Evolutionary conservation across 2,888 invertebrate genomes (phyloP).

Genomic region (Andrena marginata): DNA sequence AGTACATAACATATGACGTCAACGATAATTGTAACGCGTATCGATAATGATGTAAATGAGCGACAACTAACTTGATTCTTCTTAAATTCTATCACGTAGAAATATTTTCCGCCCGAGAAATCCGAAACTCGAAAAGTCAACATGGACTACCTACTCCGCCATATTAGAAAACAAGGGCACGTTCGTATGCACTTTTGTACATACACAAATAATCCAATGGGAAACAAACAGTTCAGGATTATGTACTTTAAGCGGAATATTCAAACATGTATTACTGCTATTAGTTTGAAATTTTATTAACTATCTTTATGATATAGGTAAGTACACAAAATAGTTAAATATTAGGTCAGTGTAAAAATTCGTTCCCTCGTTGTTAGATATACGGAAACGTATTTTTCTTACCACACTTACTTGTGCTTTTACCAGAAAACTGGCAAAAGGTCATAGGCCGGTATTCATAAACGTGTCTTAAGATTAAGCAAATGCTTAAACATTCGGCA

Average conservation of each 20-base stretch:
- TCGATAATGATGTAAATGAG: constrained; percentile 28
- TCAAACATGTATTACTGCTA: not conserved
- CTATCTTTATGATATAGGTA: not conserved
- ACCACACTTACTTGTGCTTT: too few species aligned
- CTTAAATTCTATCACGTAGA: constrained; percentile 32
- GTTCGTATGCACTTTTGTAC: not conserved
- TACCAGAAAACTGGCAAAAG: too few species aligned
- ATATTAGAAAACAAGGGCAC: constrained; percentile 54
- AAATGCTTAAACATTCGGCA: too few species aligned
- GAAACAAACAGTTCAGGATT: not conserved
- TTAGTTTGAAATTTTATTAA: not conserved
- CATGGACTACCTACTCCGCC: constrained; percentile 55
- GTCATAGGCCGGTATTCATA: too few species aligned
- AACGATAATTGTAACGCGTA: constrained; percentile 29
- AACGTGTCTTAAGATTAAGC: too few species aligned
- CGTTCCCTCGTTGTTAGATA: too few species aligned
- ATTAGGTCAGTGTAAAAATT: too few species aligned
- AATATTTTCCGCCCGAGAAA: constrained; percentile 36
- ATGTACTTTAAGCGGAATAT: not conserved
- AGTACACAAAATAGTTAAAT: too few species aligned
- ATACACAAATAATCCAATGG: not conserved
- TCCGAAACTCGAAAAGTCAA: constrained; percentile 44
- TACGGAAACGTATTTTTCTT: too few species aligned
- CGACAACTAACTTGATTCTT: constrained; percentile 35
- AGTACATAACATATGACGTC: constrained; percentile 26